Base-by-base conservation (phyloP, 1,140 invertebrate species). In the Heliconius hermathena region DNA sequence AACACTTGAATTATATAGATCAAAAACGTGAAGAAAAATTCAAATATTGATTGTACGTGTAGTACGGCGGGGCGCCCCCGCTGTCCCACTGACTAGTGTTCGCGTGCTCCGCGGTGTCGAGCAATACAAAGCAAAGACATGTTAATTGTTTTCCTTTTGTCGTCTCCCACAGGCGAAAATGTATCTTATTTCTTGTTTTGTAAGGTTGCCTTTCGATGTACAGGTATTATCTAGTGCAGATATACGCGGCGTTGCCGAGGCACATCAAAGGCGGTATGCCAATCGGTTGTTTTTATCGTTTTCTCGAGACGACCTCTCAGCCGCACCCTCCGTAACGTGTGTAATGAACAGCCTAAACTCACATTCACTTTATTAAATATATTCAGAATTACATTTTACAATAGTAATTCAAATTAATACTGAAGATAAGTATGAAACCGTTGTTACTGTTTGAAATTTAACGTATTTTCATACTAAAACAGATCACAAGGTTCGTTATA, bases 271-370 rank as follows among this genome's bases (percentile, higher is more conserved):
- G 80, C 72, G 77, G 83, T 79, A 82, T 82, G 83, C 75, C 81
- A 83, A 84, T 84, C 84, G 83, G 80, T 86, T 86, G 84, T 86
- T 83, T 85, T 81, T 83, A 85, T 83, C 82, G 83, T 83, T 85
- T 86, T 83, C 82, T 81, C 79, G 75, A 78, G 76, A 71, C 78
- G 54, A 57, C 76, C 81, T 80, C 77, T 80, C 73, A 70, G 36
- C 79, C 60, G 29, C 73, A 60, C 57, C 79, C 79, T 66, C 36
- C 74, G 11, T 38, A 3, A 60, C 74, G 49, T 70, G 79, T 72
- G 70, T 76, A 80, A 80, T 80, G 74, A 80, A 80, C 75, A 80
- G 49, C 75, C 79, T 73, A 75, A 73, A 77, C 66, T 57, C 57
- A 54, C 26, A 38, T 60, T 38, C 33, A 54, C 38, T 38, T 41